Conservation (phyloP, 2,797 vertebrate genomes). For the Otus scops region DNA sequence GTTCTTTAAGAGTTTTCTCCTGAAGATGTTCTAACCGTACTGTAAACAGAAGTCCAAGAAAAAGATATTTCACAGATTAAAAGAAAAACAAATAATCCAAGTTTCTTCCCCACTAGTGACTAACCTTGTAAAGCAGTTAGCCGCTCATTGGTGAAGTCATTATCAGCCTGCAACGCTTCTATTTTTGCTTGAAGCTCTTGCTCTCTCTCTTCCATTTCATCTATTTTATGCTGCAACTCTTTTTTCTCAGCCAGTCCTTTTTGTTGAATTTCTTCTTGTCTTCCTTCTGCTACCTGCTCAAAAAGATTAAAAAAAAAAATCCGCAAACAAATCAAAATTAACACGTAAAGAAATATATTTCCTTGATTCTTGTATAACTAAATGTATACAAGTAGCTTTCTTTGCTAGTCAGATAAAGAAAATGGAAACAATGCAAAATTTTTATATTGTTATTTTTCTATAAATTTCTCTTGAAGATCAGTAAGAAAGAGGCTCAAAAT, state of each 20-base stretch:
- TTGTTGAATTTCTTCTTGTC: constrained; percentile 93
- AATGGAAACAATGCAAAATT: background rate
- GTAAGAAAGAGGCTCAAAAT: background rate
- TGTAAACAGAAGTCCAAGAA: constrained; percentile 89
- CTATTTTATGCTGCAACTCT: constrained; percentile 91
- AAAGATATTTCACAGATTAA: constrained; percentile 81
- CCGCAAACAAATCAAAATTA: background rate
- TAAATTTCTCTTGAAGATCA: background rate
- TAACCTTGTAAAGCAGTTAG: constrained; percentile 95
- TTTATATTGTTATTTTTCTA: background rate
- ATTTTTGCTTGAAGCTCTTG: constrained; percentile 97
- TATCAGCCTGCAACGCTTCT: constrained; percentile 97
- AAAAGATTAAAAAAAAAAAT: background rate
- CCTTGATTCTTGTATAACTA: background rate
- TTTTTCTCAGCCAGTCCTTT: constrained; percentile 91
- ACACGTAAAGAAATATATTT: background rate
- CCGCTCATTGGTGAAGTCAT: constrained; percentile 97
- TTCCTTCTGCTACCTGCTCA: constrained; percentile 87
- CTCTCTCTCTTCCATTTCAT: constrained; percentile 98
- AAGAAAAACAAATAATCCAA: constrained; percentile 54
- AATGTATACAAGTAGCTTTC: rapidly evolving
- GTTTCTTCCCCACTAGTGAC: constrained; percentile 27
- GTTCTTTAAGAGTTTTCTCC: constrained; percentile 98
- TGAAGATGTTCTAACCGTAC: constrained; percentile 98
- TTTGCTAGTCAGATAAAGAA: background rate